phyloP scores from a whole-genome alignment of 1,140 invertebrate species.

The Bombus balteatus region DNA sequence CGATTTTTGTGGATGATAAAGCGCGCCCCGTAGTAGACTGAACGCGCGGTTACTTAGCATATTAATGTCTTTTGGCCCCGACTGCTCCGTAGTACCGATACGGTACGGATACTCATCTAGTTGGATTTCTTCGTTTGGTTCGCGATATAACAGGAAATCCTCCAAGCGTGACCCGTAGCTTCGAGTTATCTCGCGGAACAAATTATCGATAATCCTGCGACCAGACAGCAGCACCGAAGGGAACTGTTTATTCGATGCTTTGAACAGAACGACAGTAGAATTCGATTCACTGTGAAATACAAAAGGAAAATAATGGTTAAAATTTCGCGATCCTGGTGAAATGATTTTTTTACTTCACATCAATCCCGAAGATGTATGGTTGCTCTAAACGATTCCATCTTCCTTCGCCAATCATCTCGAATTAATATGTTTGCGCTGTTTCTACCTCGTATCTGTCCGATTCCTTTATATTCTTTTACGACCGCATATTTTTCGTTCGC shows the following conservation, averaged over 20 bases:
- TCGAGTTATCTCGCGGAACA: constrained; percentile 38
- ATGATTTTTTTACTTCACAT: background rate
- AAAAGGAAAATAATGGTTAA: background rate
- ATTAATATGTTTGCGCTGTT: constrained; percentile 5
- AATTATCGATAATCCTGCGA: constrained; percentile 40
- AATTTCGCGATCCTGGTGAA: background rate
- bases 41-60: constrained; percentile 62
- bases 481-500: background rate
- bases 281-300: constrained; percentile 2
- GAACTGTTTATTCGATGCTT: constrained; percentile 39
- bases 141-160: constrained; percentile 25
- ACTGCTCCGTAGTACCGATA: background rate
- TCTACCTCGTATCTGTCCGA: background rate
- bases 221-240: background rate
- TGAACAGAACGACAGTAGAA: constrained; percentile 4
- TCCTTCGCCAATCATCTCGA: constrained; percentile 1
- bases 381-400: background rate
- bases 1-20: constrained; percentile 59
- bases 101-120: constrained; percentile 3
- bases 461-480: background rate
- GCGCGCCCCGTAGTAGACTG: constrained; percentile 20
- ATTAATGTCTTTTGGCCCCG: constrained; percentile 64
- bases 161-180: constrained; percentile 35
- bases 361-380: background rate
- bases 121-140: constrained; percentile 50